A percentile compares a stretch with the other conserved stretches of the same genome.
phyloP scores from a whole-genome alignment of 2,888 invertebrate species.

The Drosophila lacicola region DNA sequence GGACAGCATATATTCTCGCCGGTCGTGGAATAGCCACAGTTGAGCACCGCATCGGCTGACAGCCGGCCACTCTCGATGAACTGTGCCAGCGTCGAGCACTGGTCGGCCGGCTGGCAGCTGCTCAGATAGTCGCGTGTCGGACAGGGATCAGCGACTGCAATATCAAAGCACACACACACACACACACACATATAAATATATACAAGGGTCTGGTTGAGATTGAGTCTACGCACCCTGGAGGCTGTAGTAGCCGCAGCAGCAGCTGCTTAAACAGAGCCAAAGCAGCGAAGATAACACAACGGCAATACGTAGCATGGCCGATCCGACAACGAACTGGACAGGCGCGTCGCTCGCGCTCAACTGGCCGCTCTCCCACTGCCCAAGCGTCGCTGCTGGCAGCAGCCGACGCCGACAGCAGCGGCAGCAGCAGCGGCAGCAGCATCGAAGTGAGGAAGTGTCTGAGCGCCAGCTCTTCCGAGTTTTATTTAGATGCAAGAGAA shows the following conservation, averaged over 20 bases:
- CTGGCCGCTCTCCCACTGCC: constrained; percentile 30
- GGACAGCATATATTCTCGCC: constrained; percentile 69
- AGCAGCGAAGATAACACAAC: constrained; percentile 17
- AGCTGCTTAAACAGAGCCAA: constrained; percentile 24
- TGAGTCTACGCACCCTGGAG: constrained; percentile 53
- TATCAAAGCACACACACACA: not conserved
- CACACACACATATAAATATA: too few species aligned
- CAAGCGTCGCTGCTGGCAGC: constrained; percentile 13
- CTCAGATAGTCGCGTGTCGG: constrained; percentile 56
- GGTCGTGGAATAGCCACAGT: constrained; percentile 51
- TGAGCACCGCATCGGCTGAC: constrained; percentile 15
- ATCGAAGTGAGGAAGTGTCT: constrained; percentile 4
- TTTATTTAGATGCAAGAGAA: not conserved
- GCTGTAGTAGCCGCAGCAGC: constrained; percentile 42
- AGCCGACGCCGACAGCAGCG: constrained; percentile 1
- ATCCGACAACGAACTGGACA: constrained; percentile 42
- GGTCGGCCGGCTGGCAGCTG: constrained; percentile 47
- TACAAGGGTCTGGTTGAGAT: not conserved
- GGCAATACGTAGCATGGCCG: constrained; percentile 31
- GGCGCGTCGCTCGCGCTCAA: constrained; percentile 42
- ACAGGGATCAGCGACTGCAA: constrained; percentile 66
- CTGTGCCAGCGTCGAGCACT: constrained; percentile 38
- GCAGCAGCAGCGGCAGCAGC: constrained; percentile 6
- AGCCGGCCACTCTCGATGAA: constrained; percentile 38
- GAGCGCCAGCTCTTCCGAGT: constrained; percentile 4